Evolutionary conservation across 37 sponge, comb jelly and placozoan species (phyloP).

Genomic region (Agelas oroides): DNA sequence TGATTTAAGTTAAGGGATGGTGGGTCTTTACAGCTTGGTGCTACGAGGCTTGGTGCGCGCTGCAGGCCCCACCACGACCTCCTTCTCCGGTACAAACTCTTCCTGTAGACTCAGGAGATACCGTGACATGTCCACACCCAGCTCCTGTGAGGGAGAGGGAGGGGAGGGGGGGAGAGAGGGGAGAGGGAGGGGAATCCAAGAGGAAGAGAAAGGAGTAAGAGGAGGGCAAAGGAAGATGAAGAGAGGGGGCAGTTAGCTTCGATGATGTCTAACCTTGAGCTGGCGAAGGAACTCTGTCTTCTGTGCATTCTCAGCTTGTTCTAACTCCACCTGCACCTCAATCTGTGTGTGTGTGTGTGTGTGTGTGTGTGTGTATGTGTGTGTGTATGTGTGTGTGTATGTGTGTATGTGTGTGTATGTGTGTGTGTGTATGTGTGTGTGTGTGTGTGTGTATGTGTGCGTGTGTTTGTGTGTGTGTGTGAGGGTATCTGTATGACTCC

Average conservation of each 20-base stretch:
- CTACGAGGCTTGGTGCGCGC: background rate
- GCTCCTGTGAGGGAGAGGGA: constrained; percentile 15
- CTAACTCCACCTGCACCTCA: constrained; percentile 44
- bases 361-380: too few relatives aligned
- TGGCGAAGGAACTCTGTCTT: constrained; percentile 29
- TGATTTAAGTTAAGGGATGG: background rate
- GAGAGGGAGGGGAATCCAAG: too few relatives aligned
- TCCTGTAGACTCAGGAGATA: constrained; percentile 67
- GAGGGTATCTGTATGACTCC: background rate
- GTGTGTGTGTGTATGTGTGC: background rate
- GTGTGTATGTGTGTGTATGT: too few relatives aligned
- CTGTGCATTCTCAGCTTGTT: constrained; percentile 57
- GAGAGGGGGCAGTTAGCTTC: too few relatives aligned
- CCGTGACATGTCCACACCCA: constrained; percentile 81
- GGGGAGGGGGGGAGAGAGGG: too few relatives aligned
- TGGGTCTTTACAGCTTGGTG: background rate
- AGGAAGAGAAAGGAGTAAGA: background rate
- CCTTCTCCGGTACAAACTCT: constrained; percentile 45
- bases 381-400: background rate
- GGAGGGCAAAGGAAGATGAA: too few relatives aligned
- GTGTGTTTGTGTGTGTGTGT: background rate
- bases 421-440: too few relatives aligned
- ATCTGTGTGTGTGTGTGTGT: constrained; percentile 15
- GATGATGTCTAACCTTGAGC: constrained; percentile 11
- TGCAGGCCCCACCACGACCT: constrained; percentile 49